Conservation (phyloP, 2,113 vertebrate genomes). For the Heterochromis multidens region DNA sequence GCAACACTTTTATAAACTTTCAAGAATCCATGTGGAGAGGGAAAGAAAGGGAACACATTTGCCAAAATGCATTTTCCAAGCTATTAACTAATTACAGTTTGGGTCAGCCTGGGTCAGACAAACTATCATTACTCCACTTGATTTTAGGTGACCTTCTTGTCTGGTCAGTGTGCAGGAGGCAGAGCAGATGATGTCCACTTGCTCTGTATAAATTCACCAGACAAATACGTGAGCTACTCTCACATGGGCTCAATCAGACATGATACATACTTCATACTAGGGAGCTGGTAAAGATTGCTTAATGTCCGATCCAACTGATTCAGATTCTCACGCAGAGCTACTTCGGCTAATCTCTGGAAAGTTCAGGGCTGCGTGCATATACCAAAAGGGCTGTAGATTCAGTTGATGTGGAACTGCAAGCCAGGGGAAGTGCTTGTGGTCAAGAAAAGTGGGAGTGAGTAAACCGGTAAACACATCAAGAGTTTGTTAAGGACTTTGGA, state of each 20-base stretch:
- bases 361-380: neutral
- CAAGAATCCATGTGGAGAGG: neutral
- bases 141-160: neutral
- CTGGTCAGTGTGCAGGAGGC: neutral
- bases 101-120: neutral
- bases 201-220: neutral
- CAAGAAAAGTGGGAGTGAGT: neutral
- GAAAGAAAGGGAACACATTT: neutral
- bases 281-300: neutral
- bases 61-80: neutral
- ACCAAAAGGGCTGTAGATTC: neutral
- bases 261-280: neutral
- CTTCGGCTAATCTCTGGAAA: neutral
- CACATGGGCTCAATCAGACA: neutral
- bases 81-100: neutral
- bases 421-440: neutral
- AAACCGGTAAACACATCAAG: neutral
- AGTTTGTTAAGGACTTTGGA: neutral
- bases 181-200: neutral
- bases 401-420: neutral
- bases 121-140: neutral
- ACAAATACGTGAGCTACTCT: neutral
- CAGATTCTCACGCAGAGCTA: neutral
- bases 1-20: neutral
- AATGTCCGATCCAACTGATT: neutral